Base-by-base conservation (phyloP, 2,113 vertebrate species). In the Romanogobio albipinnatus region DNA sequence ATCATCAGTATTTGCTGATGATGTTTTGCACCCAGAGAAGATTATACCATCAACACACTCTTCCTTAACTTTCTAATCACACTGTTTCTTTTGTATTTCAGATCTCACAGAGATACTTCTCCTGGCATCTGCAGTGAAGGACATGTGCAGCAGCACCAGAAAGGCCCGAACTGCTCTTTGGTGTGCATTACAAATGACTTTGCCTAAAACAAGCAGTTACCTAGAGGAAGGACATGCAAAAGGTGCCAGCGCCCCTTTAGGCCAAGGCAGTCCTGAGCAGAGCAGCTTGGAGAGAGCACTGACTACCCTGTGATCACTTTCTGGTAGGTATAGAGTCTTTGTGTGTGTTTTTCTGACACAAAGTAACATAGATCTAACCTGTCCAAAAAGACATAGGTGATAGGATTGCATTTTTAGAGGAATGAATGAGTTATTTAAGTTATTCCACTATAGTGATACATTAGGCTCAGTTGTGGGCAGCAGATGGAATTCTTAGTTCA, bases 171-270 rank as follows among this genome's bases (percentile, higher is more conserved):
- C 90, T 1, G 90, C 91, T 45, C 88, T 96, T 84, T 95, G 94
- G 93, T 93, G 91, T 45, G 92, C 93, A 6, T 87, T 95, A 26
- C 94, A 95, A 87, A 90, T 91, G 90, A 92, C 91, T 0, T 78
- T 94, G 56, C 92, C 91, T 0, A 88, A 86, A 85, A 85, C 88
- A 15, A 75, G 56, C 39, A 61, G n/a, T 45, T 86, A 26, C 22
- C 84, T 26, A 9, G 89, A 93, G 9, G 86, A 85, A 15, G 45
- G 66, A 15, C 81, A 26, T 2, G 53, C 74, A 15, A 56, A 80
- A 14, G 79, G 33, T 33, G 5, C 11, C 29, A 76, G 47, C 51
- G 77, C 84, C 14, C 43, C 36, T 73, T 47, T n/a, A 66, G 77
- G 29, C 2, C 68, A 22, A 15, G 59, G 64, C 56, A 66, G 56